These are phyloP conservation scores for Sebastes dallii DNA, from an alignment of 2,797 vertebrate species.

Conservation along the genomic window DNA sequence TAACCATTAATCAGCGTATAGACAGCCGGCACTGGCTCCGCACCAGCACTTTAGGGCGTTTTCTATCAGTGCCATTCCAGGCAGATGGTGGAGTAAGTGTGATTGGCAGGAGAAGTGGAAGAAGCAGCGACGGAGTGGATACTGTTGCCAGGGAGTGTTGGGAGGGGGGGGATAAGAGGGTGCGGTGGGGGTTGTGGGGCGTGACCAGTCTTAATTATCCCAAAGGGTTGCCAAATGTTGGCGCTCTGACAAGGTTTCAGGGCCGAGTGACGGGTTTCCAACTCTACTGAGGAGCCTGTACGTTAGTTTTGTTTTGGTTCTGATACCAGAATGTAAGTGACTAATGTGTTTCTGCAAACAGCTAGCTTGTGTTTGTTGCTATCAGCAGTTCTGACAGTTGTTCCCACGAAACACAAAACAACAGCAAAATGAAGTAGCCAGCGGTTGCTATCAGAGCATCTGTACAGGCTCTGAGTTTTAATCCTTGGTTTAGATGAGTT, in stretches of 20 bases:
- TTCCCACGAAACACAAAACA: slow-evolving; percentile 27
- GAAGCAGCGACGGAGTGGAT: slow-evolving; percentile 39
- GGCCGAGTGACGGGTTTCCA: slow-evolving; percentile 11
- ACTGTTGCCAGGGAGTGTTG: slow-evolving; percentile 61
- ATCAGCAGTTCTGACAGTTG: not conserved
- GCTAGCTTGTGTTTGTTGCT: not conserved
- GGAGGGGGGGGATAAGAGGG: slow-evolving; percentile 25
- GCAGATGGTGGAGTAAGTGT: slow-evolving; percentile 69
- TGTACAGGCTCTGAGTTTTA: slow-evolving; percentile 56
- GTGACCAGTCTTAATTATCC: slow-evolving; percentile 70
- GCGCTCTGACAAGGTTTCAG: slow-evolving; percentile 33
- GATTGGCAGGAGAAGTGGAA: slow-evolving; percentile 66
- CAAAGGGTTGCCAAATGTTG: slow-evolving; percentile 67
- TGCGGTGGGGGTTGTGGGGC: slow-evolving; percentile 31
- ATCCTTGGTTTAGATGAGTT: slow-evolving; percentile 65
- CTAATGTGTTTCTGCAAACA: slow-evolving; percentile 9
- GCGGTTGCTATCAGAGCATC: slow-evolving; percentile 51
- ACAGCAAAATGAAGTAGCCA: not conserved
- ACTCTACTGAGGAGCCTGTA: slow-evolving; percentile 1
- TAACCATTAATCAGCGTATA: slow-evolving; percentile 43
- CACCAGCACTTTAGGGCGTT: slow-evolving; percentile 65
- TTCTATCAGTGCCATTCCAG: slow-evolving; percentile 73
- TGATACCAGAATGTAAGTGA: not conserved
- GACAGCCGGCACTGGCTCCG: slow-evolving; percentile 39
- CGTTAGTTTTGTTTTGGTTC: not conserved